Conservation (phyloP, 2,113 vertebrate genomes). For the Lanius ludovicianus region DNA sequence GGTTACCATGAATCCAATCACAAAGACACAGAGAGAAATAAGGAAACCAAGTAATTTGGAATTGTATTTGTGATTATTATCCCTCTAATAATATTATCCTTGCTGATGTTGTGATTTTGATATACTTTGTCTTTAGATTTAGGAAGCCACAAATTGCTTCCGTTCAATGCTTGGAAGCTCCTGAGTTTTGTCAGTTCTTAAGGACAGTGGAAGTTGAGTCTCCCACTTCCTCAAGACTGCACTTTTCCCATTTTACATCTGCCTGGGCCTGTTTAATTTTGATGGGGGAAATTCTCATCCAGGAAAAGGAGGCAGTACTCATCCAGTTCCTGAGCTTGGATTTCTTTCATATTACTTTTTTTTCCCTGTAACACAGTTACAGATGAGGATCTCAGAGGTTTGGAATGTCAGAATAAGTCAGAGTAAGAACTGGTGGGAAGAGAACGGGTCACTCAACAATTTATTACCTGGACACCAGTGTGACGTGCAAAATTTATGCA, state of each 20-base stretch:
- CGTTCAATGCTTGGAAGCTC: not conserved
- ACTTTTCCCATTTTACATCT: not conserved
- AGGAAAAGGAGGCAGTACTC: not conserved
- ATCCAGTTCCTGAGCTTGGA: not conserved
- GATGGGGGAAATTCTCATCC: not conserved
- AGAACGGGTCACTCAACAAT: constrained; percentile 55
- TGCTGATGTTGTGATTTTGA: not conserved
- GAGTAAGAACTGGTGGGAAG: not conserved
- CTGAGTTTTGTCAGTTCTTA: not conserved
- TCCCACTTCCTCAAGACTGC: not conserved
- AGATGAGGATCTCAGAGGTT: constrained; percentile 14
- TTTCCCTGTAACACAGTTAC: not conserved
- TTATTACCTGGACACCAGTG: constrained; percentile 35
- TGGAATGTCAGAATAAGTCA: constrained; percentile 38
- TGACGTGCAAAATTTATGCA: constrained; percentile 12
- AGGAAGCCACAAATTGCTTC: not conserved
- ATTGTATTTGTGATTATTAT: not conserved
- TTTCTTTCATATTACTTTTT: not conserved
- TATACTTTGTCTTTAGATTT: not conserved
- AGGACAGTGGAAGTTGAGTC: not conserved
- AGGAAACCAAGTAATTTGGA: not conserved
- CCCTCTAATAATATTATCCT: not conserved
- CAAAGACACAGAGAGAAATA: not conserved
- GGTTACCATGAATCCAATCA: not conserved
- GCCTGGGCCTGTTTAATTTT: not conserved